These are phyloP conservation scores for Atethmia centrago DNA, from an alignment of 2,888 invertebrate species.

Conservation along the genomic window DNA sequence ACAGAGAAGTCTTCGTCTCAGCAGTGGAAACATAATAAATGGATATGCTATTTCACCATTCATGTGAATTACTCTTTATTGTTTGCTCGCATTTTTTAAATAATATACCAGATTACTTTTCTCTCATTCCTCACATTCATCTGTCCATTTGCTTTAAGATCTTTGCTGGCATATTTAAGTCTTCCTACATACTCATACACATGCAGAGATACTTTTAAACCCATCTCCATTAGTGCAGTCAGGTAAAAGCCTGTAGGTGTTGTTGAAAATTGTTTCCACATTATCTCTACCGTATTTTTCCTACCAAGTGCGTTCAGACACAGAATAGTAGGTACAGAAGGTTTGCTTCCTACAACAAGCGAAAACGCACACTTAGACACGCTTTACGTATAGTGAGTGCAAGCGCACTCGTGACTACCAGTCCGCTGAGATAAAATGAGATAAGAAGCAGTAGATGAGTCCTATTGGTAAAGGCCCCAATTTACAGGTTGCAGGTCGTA, in stretches of 20 bases:
- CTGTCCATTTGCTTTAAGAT: background rate
- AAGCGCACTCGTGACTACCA: background rate
- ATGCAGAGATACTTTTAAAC: conserved; percentile 9
- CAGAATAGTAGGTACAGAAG: conserved; percentile 6
- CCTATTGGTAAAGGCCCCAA: too few relatives aligned
- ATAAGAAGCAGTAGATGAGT: too few relatives aligned
- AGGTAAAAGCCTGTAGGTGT: conserved; percentile 18
- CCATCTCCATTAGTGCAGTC: conserved; percentile 5
- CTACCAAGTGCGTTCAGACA: conserved; percentile 16
- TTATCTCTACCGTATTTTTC: conserved; percentile 34
- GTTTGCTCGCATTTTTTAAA: background rate
- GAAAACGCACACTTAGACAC: background rate
- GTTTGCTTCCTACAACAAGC: background rate
- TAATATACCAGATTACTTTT: background rate
- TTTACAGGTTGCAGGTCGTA: too few relatives aligned
- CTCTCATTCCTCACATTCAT: background rate
- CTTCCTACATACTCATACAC: background rate
- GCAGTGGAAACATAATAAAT: too few relatives aligned
- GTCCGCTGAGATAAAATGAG: too few relatives aligned
- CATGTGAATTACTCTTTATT: too few relatives aligned
- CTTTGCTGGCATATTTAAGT: background rate
- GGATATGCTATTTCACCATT: too few relatives aligned
- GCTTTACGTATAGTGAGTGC: background rate
- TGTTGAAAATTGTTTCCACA: conserved; percentile 42
- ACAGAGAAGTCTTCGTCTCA: too few relatives aligned